Evolutionary conservation across 2,888 invertebrate species (phyloP).

Genomic region (Ochropleura leucogaster): DNA sequence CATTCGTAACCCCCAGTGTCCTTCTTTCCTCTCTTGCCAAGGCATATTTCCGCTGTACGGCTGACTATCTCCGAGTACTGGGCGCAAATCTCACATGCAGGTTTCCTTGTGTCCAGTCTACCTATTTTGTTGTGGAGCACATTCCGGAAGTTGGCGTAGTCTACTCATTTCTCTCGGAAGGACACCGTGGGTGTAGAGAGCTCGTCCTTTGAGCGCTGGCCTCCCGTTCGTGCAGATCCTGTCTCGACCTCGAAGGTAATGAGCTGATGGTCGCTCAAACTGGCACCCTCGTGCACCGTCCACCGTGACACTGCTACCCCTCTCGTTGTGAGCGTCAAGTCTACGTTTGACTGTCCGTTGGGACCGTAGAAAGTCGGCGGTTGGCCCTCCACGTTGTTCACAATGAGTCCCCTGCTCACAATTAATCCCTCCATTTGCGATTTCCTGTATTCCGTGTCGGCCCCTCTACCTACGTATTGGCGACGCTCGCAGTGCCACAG

Average conservation of each 20-base stretch:
- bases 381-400: neutral
- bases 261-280: too few species aligned
- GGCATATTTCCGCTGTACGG: neutral
- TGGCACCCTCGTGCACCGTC: constrained; percentile 51
- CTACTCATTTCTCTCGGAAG: too few species aligned
- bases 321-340: constrained; percentile 54
- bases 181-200: too few species aligned
- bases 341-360: constrained; percentile 62
- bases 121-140: neutral
- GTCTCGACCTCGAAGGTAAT: neutral
- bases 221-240: neutral
- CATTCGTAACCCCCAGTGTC: constrained; percentile 30
- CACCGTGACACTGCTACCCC: constrained; percentile 65
- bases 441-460: too few species aligned
- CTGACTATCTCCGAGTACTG: neutral
- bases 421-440: neutral
- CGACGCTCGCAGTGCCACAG: constrained; percentile 48
- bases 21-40: neutral
- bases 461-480: too few species aligned
- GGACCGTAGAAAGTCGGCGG: constrained; percentile 47
- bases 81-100: constrained; percentile 5
- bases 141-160: neutral
- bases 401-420: neutral
- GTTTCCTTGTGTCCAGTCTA: neutral
- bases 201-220: neutral